Conservation (phyloP, 2,113 vertebrate species). For the Phalacrocorax brasilianus region DNA sequence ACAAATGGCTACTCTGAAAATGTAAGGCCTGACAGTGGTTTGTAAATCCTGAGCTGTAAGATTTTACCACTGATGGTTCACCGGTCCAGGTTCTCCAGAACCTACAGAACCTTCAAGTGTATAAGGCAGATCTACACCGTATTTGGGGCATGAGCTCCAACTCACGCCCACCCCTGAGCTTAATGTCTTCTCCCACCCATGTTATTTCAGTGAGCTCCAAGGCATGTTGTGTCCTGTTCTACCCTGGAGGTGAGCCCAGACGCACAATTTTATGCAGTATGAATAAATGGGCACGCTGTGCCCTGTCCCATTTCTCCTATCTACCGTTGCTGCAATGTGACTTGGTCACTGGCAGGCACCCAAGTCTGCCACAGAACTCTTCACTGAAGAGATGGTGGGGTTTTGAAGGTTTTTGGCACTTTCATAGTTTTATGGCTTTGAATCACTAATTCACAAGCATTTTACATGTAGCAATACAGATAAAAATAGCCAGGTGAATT, state of each 20-base stretch:
- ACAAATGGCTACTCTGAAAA: neutral
- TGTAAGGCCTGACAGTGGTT: neutral
- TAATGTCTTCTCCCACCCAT: neutral
- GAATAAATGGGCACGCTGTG: neutral
- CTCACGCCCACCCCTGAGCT: neutral
- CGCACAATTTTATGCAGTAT: neutral
- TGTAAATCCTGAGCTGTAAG: neutral
- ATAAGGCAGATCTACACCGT: neutral
- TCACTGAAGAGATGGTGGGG: neutral
- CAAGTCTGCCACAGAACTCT: neutral
- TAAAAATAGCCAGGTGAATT: neutral
- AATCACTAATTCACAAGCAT: neutral
- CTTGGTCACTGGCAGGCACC: neutral
- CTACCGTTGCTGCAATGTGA: neutral
- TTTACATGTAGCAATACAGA: neutral
- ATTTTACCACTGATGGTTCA: neutral
- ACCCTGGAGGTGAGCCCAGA: neutral
- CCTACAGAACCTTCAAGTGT: neutral
- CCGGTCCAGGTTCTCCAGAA: neutral
- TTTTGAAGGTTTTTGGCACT: neutral
- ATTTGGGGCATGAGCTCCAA: neutral
- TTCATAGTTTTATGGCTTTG: neutral
- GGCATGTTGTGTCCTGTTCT: neutral
- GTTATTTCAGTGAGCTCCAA: neutral
- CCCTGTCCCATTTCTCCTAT: neutral